Base-by-base conservation (phyloP, 92 coral and sea anemone species). In the Pocillopora grandis region DNA sequence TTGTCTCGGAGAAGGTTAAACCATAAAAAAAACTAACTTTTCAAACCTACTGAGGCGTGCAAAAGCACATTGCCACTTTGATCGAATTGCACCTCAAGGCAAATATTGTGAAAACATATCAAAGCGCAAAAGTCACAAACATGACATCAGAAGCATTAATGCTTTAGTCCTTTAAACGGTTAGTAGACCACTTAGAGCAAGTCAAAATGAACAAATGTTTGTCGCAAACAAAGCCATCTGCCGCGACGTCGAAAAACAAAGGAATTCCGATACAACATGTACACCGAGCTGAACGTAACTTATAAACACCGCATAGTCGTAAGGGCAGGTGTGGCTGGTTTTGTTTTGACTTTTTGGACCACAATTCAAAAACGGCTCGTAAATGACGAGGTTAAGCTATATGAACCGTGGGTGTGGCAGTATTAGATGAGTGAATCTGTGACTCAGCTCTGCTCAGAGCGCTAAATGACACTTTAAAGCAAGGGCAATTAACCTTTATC, bases 181-280 rank as follows among this genome's bases (percentile, higher is more conserved):
- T 59, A 81, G 60, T 18, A 12, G 58, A 63, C 23, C 77, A 58
- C 84, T 80, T 68, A 57, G 33, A 81, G 55, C 66, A 8, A 61
- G 60, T 81, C 71, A 5, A 70, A 70, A 71, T 81, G 85, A 77
- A 66, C 77, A 85, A 76, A 23, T 52, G 42, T 72, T 59, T 68
- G 18, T 72, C 58, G 5, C 80, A 73, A 71, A 71, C 14, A 83
- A 48, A 10, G 60, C 88, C 76, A 58, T 63, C 84, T 62, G 88
- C 36, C 31, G n/a, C 14, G 55, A 66, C 58, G 33, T 52, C 19
- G 27, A 42, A 14, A 42, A 21, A 85, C 77, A 75, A 85, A 68
- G 66, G 88, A 76, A 75, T 85, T 85, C 82, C 80, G 75, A 75
- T 75, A 62, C 88, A 78, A 62, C 82, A 78, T 66, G 82, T 76